Conservation (phyloP, 2,888 invertebrate species). For the Itoplectis maculator region DNA sequence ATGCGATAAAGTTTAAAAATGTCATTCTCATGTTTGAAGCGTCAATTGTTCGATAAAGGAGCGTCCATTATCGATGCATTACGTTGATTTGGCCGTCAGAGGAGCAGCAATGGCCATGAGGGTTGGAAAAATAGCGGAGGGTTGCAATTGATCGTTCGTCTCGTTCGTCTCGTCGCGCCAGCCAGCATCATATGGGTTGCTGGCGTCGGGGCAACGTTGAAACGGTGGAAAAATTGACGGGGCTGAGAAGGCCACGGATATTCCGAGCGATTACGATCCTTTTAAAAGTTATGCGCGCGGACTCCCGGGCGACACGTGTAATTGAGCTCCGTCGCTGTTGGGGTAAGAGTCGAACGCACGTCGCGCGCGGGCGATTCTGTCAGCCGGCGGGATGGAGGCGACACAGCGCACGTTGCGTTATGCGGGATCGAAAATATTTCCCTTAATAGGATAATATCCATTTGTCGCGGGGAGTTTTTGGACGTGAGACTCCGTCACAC, state of each 20-base stretch:
- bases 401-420: conserved; percentile 44
- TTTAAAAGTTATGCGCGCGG: conserved; percentile 45
- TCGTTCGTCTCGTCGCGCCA: conserved; percentile 29
- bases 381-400: conserved; percentile 6
- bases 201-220: conserved; percentile 6
- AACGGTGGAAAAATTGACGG: conserved; percentile 45
- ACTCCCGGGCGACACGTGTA: conserved; percentile 12
- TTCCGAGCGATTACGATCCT: conserved; percentile 42
- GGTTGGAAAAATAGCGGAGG: conserved; percentile 48
- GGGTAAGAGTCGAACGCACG: conserved; percentile 22
- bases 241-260: neutral
- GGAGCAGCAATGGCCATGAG: conserved; percentile 50
- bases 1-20: neutral
- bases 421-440: conserved; percentile 57
- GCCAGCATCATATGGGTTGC: conserved; percentile 50
- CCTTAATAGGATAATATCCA: conserved; percentile 27
- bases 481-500: neutral
- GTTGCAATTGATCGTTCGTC: conserved; percentile 42
- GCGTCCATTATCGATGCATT: conserved; percentile 7
- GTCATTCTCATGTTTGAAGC: neutral
- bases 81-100: conserved; percentile 38
- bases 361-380: neutral
- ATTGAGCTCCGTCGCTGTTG: no score
- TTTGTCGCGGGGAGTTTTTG: neutral
- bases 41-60: neutral